These are phyloP conservation scores for Piliocolobus tephrosceles DNA, from an alignment of 2,113 vertebrate genomes.

Conservation along the genomic window DNA sequence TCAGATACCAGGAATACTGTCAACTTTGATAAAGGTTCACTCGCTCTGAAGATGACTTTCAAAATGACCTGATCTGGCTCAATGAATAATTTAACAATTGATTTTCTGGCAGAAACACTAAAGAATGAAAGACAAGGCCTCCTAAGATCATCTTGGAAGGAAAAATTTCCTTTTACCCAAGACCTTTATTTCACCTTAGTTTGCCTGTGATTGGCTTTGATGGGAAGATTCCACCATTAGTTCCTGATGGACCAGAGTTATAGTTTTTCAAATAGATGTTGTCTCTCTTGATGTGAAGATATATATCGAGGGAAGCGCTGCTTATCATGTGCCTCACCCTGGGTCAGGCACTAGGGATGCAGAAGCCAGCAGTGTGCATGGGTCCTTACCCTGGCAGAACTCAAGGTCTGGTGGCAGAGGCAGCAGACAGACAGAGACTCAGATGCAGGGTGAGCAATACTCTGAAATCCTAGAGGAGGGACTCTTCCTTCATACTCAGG, in stretches of 20 bases:
- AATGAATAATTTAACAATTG: conserved; percentile 70
- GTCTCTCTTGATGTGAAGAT: neutral
- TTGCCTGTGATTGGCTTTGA: neutral
- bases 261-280: neutral
- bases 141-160: neutral
- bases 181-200: neutral
- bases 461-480: neutral
- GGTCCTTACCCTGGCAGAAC: neutral
- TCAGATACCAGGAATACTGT: conserved; percentile 62
- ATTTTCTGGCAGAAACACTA: conserved; percentile 65
- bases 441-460: neutral
- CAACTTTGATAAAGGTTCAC: conserved; percentile 61
- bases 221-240: neutral
- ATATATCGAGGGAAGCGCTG: neutral
- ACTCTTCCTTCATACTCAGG: neutral
- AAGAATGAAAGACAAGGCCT: conserved; percentile 47
- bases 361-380: neutral
- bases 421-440: neutral
- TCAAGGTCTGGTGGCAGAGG: neutral
- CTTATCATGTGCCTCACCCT: too few species aligned
- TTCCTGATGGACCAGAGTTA: neutral
- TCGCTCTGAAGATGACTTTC: conserved; percentile 43
- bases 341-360: neutral
- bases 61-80: conserved; percentile 29
- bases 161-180: neutral